Conservation (phyloP, 2,888 invertebrate genomes). For the Perithous albicinctus region DNA sequence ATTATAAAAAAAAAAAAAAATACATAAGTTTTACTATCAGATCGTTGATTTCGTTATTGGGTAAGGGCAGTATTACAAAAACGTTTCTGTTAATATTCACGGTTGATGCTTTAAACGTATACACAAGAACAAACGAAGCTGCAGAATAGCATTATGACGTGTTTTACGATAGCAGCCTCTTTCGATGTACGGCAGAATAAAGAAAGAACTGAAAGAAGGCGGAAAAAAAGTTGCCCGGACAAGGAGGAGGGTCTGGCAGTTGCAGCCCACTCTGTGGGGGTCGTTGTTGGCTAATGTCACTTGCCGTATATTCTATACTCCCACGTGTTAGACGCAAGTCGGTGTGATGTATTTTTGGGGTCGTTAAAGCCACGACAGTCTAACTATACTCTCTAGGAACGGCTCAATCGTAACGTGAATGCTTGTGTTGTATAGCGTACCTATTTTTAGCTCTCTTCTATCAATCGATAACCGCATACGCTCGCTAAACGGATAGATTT, state of each 20-base stretch:
- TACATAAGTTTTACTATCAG: background rate
- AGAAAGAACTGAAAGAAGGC: background rate
- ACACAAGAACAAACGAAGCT: conserved; percentile 24
- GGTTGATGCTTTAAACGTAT: conserved; percentile 32
- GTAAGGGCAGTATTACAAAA: background rate
- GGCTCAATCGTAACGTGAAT: background rate
- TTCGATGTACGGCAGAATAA: background rate
- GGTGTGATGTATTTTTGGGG: background rate
- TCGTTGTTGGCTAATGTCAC: conserved; percentile 3
- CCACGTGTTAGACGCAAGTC: background rate
- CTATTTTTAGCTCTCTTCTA: background rate
- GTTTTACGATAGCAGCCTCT: conserved; percentile 35
- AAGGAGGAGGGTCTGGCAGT: background rate
- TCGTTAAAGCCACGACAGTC: background rate
- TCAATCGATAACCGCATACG: background rate
- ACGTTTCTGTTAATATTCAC: conserved; percentile 26
- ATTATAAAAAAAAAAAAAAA: background rate
- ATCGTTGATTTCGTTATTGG: background rate
- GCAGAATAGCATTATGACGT: conserved; percentile 50
- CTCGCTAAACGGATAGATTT: background rate
- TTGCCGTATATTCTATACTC: background rate
- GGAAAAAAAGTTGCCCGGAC: background rate
- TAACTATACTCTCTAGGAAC: background rate
- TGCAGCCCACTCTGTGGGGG: background rate
- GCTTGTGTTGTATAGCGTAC: background rate